A percentile compares a stretch with the other conserved stretches of the same genome.
Evolutionary conservation across 2,797 vertebrate genomes (phyloP).

Genomic region (Falco novaeseelandiae): DNA sequence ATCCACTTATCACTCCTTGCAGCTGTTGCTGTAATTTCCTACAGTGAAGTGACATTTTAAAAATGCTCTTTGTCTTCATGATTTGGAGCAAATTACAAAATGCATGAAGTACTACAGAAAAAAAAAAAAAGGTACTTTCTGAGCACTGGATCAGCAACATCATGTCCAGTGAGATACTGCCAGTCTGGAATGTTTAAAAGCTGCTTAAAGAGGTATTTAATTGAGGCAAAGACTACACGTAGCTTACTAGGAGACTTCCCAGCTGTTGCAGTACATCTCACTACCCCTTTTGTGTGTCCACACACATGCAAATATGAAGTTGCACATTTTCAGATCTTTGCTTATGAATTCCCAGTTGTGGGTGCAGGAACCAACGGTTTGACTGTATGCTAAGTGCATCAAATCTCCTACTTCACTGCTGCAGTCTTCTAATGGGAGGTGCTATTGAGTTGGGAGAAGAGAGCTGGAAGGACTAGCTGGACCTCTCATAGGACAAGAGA

Average conservation of each 20-base stretch:
- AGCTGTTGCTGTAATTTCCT: slow-evolving; percentile 4
- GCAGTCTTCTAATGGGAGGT: not conserved
- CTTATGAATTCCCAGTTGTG: not conserved
- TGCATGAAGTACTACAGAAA: not conserved
- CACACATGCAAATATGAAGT: not conserved
- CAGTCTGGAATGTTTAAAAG: not conserved
- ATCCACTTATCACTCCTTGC: not conserved
- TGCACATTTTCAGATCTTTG: not conserved
- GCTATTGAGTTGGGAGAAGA: not conserved
- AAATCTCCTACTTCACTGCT: not conserved
- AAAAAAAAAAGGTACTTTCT: not conserved
- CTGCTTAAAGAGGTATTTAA: not conserved
- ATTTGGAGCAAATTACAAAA: not conserved
- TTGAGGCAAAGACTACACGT: not conserved
- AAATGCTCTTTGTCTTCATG: not conserved
- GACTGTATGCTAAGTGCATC: not conserved
- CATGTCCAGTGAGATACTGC: not conserved
- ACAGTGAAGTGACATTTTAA: not conserved
- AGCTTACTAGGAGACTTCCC: not conserved
- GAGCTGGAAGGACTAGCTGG: not conserved
- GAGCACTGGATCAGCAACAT: not conserved
- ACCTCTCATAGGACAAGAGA: not conserved
- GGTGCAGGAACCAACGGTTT: not conserved
- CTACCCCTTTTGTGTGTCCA: not conserved
- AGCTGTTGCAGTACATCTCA: not conserved